phyloP scores from a whole-genome alignment of 2,888 invertebrate species.

The Phasia obesa region DNA sequence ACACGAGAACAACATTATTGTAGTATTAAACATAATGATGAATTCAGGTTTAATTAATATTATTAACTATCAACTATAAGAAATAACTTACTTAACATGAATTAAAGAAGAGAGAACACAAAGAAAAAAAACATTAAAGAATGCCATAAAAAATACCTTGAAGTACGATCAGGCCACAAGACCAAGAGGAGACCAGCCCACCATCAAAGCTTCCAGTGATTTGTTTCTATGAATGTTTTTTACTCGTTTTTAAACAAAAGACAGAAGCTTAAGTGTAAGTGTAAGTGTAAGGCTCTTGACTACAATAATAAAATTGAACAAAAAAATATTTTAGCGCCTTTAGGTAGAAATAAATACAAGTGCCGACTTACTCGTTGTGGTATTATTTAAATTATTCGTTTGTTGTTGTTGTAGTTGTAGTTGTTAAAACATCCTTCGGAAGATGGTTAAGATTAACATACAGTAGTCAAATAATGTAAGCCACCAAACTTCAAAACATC shows the following conservation, averaged over 20 bases:
- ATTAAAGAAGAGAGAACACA: background rate
- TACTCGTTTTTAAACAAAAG: constrained; percentile 29
- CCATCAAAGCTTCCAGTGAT: constrained; percentile 35
- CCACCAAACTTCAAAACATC: constrained; percentile 30
- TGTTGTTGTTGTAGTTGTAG: constrained; percentile 11
- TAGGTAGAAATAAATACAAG: constrained; percentile 53
- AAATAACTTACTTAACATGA: constrained; percentile 65
- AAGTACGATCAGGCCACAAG: constrained; percentile 33
- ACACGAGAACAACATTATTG: constrained; percentile 29
- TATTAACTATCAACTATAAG: constrained; percentile 56
- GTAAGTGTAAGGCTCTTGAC: constrained; percentile 36
- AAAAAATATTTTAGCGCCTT: constrained; percentile 55
- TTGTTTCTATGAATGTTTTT: constrained; percentile 5
- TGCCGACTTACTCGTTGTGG: constrained; percentile 12
- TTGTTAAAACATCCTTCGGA: constrained; percentile 58
- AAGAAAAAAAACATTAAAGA: background rate
- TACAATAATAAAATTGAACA: constrained; percentile 26
- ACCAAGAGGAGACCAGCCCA: constrained; percentile 48
- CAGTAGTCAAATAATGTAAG: constrained; percentile 64
- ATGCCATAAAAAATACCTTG: constrained; percentile 16
- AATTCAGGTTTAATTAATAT: constrained; percentile 63
- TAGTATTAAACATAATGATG: constrained; percentile 36
- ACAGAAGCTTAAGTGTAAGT: constrained; percentile 63
- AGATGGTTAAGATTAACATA: constrained; percentile 63
- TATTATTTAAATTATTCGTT: constrained; percentile 51